phyloP scores from a whole-genome alignment of 1,140 invertebrate genomes.

The Hypothenemus hampei region DNA sequence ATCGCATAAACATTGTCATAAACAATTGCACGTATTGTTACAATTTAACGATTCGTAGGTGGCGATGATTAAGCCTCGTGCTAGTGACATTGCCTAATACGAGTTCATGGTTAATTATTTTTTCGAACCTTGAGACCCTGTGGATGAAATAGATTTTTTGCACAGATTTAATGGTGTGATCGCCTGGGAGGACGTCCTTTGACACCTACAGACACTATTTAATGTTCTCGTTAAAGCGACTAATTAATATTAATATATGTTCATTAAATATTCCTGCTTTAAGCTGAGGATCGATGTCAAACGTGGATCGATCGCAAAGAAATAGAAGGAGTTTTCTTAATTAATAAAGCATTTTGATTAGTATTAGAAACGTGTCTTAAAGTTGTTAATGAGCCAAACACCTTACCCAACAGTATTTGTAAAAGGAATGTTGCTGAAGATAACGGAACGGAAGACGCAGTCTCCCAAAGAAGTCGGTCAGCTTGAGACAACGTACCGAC shows the following conservation, averaged over 20 bases:
- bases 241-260: not conserved
- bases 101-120: not conserved
- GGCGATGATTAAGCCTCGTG: not conserved
- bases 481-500: not conserved
- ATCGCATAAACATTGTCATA: not conserved
- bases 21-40: not conserved
- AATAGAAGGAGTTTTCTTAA: not conserved
- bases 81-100: not conserved
- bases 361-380: not conserved
- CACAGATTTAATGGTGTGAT: not conserved
- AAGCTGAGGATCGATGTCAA: not conserved
- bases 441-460: slow-evolving; percentile 14
- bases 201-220: not conserved
- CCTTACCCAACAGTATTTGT: slow-evolving; percentile 9
- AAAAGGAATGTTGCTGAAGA: slow-evolving; percentile 13
- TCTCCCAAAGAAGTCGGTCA: slow-evolving; percentile 17
- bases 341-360: not conserved
- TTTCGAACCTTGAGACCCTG: not conserved
- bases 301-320: not conserved
- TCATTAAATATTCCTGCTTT: not conserved
- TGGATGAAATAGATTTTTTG: not conserved
- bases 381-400: not conserved
- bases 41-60: not conserved
- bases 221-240: not conserved
- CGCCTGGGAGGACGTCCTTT: not conserved